A percentile compares a stretch with the other conserved stretches of the same genome.
Conservation (phyloP, 2,888 invertebrate species). For the Acanthacorydalis orientalis region DNA sequence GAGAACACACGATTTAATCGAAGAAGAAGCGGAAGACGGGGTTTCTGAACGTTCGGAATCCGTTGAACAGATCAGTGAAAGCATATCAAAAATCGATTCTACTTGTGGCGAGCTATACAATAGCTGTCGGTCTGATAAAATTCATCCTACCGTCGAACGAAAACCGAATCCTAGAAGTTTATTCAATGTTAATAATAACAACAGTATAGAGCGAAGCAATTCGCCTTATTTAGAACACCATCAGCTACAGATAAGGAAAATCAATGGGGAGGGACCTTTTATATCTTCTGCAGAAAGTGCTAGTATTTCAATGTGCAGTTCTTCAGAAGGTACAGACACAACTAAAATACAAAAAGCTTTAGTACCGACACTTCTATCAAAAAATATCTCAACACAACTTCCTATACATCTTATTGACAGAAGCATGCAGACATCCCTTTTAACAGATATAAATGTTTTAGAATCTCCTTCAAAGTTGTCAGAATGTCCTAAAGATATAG, state of each 20-base stretch:
- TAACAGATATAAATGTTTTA: conserved; percentile 12
- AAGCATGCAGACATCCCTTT: conserved; percentile 56
- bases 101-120: background rate
- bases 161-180: background rate
- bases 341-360: conserved; percentile 27
- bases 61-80: conserved; percentile 29
- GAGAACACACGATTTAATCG: conserved; percentile 30
- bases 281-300: conserved; percentile 34
- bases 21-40: conserved; percentile 35
- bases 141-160: background rate
- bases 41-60: conserved; percentile 31
- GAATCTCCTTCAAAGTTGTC: background rate
- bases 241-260: conserved; percentile 15
- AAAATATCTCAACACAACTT: conserved; percentile 24
- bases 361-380: conserved; percentile 4
- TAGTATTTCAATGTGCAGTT: conserved; percentile 35
- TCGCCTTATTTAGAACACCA: conserved; percentile 10
- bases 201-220: conserved; percentile 25
- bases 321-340: conserved; percentile 35
- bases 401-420: conserved; percentile 44
- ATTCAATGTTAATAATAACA: conserved; percentile 32
- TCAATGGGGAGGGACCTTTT: conserved; percentile 23
- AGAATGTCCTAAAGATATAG: conserved; percentile 14
- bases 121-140: background rate
- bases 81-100: conserved; percentile 24